phyloP scores from a whole-genome alignment of 2,113 vertebrate genomes.

The Ictalurus furcatus region DNA sequence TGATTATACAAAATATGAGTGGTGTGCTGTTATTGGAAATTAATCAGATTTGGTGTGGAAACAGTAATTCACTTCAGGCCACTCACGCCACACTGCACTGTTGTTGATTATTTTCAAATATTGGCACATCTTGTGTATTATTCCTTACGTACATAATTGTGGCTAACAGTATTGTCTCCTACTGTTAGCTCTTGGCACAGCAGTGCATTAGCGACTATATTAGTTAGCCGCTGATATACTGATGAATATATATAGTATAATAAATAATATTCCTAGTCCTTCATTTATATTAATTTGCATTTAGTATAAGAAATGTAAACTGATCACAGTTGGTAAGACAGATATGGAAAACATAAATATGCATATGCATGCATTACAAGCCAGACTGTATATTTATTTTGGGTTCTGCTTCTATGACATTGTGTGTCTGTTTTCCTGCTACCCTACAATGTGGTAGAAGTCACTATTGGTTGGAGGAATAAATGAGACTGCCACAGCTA shows the following conservation, averaged over 20 bases:
- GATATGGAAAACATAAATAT: background rate
- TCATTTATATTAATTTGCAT: background rate
- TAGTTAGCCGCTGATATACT: background rate
- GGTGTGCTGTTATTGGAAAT: background rate
- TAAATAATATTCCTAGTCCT: background rate
- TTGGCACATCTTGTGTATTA: background rate
- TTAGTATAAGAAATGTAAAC: background rate
- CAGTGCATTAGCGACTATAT: background rate
- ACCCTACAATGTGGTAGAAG: background rate
- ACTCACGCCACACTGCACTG: too few species aligned
- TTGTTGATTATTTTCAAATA: background rate
- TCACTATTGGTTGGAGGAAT: constrained; percentile 24
- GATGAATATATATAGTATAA: background rate
- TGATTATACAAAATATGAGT: background rate
- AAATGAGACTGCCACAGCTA: background rate
- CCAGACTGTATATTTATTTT: constrained; percentile 1
- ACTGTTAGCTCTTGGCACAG: background rate
- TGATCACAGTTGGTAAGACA: background rate
- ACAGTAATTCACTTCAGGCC: background rate
- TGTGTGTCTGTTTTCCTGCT: background rate
- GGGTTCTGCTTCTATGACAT: background rate
- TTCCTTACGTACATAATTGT: background rate
- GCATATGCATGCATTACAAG: background rate
- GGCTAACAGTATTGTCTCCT: too few species aligned
- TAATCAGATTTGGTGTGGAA: background rate